phyloP scores from a whole-genome alignment of 2,888 invertebrate genomes.

The Eubasilissa splendida region DNA sequence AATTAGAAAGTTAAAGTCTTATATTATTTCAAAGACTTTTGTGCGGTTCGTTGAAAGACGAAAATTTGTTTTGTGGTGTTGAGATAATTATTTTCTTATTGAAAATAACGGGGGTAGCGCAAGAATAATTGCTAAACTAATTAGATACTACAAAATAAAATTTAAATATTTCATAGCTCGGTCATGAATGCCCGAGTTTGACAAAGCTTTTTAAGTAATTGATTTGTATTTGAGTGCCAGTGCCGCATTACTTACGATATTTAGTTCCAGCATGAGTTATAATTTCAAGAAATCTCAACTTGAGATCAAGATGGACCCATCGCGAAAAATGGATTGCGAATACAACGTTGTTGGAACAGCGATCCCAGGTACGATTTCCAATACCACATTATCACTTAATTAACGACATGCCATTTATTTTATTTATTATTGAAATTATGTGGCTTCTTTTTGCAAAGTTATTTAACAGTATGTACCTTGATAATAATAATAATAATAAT shows the following conservation, averaged over 20 bases:
- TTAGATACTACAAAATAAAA: neutral
- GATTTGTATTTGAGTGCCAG: constrained; percentile 38
- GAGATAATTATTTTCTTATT: neutral
- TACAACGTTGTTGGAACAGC: constrained; percentile 37
- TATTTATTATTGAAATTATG: no score
- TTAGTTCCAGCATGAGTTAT: constrained; percentile 7
- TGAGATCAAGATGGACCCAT: constrained; percentile 27
- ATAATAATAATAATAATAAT: no score
- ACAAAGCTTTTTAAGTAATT: neutral
- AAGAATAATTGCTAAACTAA: neutral
- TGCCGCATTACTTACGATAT: constrained; percentile 29
- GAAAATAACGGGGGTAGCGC: neutral
- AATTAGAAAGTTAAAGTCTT: no score
- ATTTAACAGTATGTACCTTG: no score
- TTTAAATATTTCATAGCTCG: neutral
- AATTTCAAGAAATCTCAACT: constrained; percentile 21
- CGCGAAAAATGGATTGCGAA: constrained; percentile 37
- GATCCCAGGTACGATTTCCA: constrained; percentile 14
- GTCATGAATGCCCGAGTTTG: neutral
- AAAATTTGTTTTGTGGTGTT: constrained; percentile 29
- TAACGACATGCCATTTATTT: no score
- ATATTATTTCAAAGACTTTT: neutral
- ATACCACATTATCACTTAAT: no score
- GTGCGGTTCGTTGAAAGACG: constrained; percentile 14
- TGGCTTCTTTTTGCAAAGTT: no score